These are phyloP conservation scores for Luffia ferchaultella DNA, from an alignment of 2,888 invertebrate species.

Conservation along the genomic window DNA sequence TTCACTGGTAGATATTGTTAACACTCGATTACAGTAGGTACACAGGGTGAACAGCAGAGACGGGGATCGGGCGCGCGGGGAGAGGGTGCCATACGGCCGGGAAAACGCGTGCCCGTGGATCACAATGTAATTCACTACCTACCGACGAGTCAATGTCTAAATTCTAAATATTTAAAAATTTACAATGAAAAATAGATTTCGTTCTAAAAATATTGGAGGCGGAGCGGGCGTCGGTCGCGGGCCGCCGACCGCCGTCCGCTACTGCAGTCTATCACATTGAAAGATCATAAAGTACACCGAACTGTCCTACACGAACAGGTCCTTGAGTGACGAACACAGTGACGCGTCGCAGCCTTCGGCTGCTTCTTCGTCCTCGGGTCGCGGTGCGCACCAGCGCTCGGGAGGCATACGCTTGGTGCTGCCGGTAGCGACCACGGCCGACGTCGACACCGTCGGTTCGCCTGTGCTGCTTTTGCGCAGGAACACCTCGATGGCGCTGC, in stretches of 20 bases:
- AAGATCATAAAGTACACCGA: conserved; percentile 51
- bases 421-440: conserved; percentile 23
- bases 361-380: conserved; percentile 74
- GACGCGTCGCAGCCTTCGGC: conserved; percentile 80
- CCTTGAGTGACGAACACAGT: conserved; percentile 84
- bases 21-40: conserved; percentile 36
- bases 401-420: conserved; percentile 14
- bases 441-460: conserved; percentile 41
- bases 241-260: conserved; percentile 50
- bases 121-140: conserved; percentile 62
- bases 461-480: conserved; percentile 67
- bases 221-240: conserved; percentile 47
- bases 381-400: conserved; percentile 70
- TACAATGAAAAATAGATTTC: conserved; percentile 64
- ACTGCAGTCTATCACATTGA: conserved; percentile 61
- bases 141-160: conserved; percentile 54
- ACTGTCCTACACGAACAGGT: conserved; percentile 79
- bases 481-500: conserved; percentile 86
- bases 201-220: conserved; percentile 59
- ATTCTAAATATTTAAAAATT: conserved; percentile 58
- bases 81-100: conserved; percentile 25
- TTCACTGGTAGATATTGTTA: conserved; percentile 46
- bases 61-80: conserved; percentile 45
- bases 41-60: conserved; percentile 35
- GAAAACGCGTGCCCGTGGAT: conserved; percentile 36